Evolutionary conservation across 2,113 vertebrate species (phyloP).

Genomic region (Sebastes schlegelii): DNA sequence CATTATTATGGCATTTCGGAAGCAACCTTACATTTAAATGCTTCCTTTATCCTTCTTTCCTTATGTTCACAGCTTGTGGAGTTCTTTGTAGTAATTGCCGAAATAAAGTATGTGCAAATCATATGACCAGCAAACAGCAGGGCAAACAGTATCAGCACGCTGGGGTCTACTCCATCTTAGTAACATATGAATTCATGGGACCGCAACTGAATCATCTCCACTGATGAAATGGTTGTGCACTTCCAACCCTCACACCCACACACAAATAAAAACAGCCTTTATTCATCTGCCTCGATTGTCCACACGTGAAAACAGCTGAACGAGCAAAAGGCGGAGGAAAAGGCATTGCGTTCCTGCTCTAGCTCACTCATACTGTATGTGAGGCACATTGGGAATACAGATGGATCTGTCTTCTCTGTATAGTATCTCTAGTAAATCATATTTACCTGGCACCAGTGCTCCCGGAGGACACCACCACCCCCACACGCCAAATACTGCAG

Average conservation of each 20-base stretch:
- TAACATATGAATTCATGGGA: constrained; percentile 13
- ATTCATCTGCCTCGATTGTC: constrained; percentile 54
- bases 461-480: background rate
- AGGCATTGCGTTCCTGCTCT: constrained; percentile 28
- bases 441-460: constrained; percentile 21
- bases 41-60: too few species aligned
- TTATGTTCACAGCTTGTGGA: background rate
- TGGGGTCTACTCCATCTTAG: background rate
- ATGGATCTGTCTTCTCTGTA: constrained; percentile 39
- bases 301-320: constrained; percentile 63
- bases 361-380: constrained; percentile 38
- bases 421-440: constrained; percentile 7
- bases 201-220: constrained; percentile 22
- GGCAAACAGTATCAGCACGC: background rate
- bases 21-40: too few species aligned
- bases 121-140: constrained; percentile 10
- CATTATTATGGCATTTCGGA: too few species aligned
- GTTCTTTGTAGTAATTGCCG: background rate
- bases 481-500: constrained; percentile 7
- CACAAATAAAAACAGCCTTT: constrained; percentile 44
- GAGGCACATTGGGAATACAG: constrained; percentile 42
- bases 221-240: constrained; percentile 31
- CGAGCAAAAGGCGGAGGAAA: constrained; percentile 33
- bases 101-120: background rate
- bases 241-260: background rate